These are phyloP conservation scores for Noctua pronuba DNA, from an alignment of 2,888 invertebrate species.

Conservation along the genomic window DNA sequence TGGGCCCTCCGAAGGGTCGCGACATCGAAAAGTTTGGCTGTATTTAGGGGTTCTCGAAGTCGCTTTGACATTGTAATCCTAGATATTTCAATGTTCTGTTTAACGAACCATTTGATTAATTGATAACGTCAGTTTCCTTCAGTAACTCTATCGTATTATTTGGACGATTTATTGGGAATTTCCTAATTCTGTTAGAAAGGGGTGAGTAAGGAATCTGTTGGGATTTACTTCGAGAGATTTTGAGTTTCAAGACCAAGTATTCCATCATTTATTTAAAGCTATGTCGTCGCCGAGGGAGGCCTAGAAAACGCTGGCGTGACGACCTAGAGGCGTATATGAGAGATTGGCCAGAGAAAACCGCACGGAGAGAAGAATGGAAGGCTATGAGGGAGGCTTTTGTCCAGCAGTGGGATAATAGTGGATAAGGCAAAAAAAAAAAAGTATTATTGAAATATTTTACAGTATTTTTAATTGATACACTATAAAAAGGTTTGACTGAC, in stretches of 20 bases:
- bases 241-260: neutral
- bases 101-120: constrained; percentile 68
- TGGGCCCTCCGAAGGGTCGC: constrained; percentile 29
- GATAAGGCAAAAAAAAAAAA: no score
- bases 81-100: constrained; percentile 56
- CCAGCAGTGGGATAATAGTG: no score
- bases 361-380: no score
- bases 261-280: neutral
- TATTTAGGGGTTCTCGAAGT: constrained; percentile 48
- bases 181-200: constrained; percentile 16
- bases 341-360: no score
- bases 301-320: no score
- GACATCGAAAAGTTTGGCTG: constrained; percentile 47
- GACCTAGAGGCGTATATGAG: no score
- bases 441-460: no score
- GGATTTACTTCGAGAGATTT: constrained; percentile 3
- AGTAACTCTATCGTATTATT: constrained; percentile 47
- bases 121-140: constrained; percentile 52
- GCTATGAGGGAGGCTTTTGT: no score
- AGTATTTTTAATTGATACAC: no score
- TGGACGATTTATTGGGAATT: constrained; percentile 47
- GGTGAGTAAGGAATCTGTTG: neutral
- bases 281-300: no score
- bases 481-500: neutral
- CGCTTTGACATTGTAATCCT: constrained; percentile 67